phyloP scores from a whole-genome alignment of 2,888 invertebrate species.

The Tolmerus cingulatus region DNA sequence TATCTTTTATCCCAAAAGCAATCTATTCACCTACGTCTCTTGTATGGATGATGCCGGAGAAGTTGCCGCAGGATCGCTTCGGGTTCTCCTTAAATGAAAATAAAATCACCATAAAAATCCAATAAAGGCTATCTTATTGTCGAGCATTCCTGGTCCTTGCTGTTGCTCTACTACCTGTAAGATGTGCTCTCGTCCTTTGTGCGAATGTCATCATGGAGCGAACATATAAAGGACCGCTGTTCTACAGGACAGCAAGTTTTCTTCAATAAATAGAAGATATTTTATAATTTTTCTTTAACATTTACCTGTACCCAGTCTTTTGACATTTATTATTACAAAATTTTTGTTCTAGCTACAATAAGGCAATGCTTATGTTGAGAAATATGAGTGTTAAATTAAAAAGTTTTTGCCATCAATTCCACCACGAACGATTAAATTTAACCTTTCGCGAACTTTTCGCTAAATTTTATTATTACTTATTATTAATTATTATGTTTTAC shows the following conservation, averaged over 20 bases:
- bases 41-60: neutral
- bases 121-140: conserved; percentile 42
- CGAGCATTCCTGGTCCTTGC: conserved; percentile 27
- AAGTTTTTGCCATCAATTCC: no score
- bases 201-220: neutral
- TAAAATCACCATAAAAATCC: conserved; percentile 43
- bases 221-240: neutral
- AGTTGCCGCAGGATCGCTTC: conserved; percentile 7
- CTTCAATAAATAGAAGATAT: conserved; percentile 1
- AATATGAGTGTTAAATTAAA: no score
- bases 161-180: conserved; percentile 1
- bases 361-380: neutral
- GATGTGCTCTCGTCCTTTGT: neutral
- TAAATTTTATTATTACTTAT: no score
- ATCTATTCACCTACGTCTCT: conserved; percentile 38
- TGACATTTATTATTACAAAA: neutral
- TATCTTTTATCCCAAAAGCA: conserved; percentile 38
- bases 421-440: no score
- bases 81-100: conserved; percentile 39
- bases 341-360: neutral
- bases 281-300: neutral
- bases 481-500: no score
- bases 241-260: neutral
- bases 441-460: no score
- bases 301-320: neutral